Evolutionary conservation across 2,113 vertebrate genomes (phyloP), one percentile per base, ranked within the genome.

Genomic region (Clarias gariepinus): DNA sequence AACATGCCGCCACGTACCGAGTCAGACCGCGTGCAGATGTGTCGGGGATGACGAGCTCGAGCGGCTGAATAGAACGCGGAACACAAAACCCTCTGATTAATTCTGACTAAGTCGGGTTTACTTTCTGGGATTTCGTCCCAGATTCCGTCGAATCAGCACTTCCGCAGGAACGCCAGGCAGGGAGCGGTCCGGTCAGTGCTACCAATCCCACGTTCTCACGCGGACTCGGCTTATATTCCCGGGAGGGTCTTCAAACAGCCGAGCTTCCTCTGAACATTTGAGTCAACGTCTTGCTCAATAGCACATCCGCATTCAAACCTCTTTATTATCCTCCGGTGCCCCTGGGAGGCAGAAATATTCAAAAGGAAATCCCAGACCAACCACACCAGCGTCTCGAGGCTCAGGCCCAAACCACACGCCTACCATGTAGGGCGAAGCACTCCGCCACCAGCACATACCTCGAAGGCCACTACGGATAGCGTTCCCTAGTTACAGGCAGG

Each of bases 1-100:
- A 41, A 76, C 89, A 80, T 81, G 88, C 77, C 23, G 21, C 12
- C 60, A 57, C 36, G 57, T 60, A 19, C 30, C 23, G 80, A 87
- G 16, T 76, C 33, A 89, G 68, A 52, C 18, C 21, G 25, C 66
- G 61, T 57, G 57, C 68, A 61, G 69, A 79, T 53, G 23, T 60
- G 23, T 80, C 77, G 1, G n/a, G 19, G 71, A 60, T 74, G 69
- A 74, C 30, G 19, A 25, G 0, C 21, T 41, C 16, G 8, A n/a
- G 55, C 15, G 2, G 82, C 41, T 63, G 10, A 25, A 66, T 19
- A 19, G 55, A 25, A 73, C 28, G 1, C n/a, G 21, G 16, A 23
- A 73, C 12, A 12, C 19, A 57, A 28, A n/a, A 57, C 25, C 13
- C 2, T 25, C 76, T 79, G 76, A 79, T 58, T 79, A 13, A 79